Base-by-base conservation (phyloP, 2,113 vertebrate species). In the Serinus canaria region DNA sequence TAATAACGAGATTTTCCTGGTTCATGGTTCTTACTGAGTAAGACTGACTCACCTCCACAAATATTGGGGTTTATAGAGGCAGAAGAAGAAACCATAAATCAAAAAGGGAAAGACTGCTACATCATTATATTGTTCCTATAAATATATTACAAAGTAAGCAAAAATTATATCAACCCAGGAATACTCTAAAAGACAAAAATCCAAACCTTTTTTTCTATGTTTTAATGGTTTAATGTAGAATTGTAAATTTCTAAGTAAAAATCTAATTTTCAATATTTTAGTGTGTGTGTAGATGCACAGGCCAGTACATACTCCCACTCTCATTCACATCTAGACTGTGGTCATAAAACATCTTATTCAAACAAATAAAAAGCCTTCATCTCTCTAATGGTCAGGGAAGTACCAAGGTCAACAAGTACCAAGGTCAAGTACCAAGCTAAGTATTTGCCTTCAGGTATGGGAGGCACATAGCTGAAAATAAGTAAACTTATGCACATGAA, bases 21-120 rank as follows among this genome's bases (percentile, higher is more conserved):
- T 70, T 53, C 44, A 37, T 91, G 60, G 47, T 46, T 52, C 75
- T 12, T 27, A 35, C 25, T 46, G 33, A 83, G 67, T 79, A 43
- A 58, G 53, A 60, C 59, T 73, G 77, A 91, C 74, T 87, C 87
- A 75, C 58, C 53, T 94, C 37, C 59, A 58, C 60, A 84, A 60
- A 76, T 37, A 18, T 23, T 66, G 83, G 18, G 20, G 59, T 77
- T 88, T 95, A 55, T 7, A 90, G 43, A 59, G 63, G 62, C 44
- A 87, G 70, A 93, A 94, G 75, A 82, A 84, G 63, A 83, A 92
- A 91, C 4, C 47, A 73, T 88, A 87, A 79, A 89, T 72, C 24
- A 69, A 66, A 92, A 82, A 89, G 53, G 15, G 28, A 68, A 79
- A 87, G 74, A 76, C 23, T 9, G n/a, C 53, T 79, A 62, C 35